These are phyloP conservation scores for Pantelozetes paolii DNA, from an alignment of 2,888 invertebrate genomes.

Conservation along the genomic window DNA sequence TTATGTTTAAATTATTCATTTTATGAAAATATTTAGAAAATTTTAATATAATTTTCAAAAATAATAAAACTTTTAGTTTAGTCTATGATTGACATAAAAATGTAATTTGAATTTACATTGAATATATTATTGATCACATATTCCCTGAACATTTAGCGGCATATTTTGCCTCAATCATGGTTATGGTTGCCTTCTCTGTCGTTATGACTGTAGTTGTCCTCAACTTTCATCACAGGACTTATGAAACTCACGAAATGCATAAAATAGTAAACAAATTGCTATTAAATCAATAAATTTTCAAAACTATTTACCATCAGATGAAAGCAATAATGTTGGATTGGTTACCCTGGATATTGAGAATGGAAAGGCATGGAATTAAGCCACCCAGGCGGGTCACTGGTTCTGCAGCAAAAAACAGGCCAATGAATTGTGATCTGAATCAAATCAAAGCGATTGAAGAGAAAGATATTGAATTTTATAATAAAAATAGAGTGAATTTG, in stretches of 20 bases:
- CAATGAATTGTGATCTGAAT: not conserved
- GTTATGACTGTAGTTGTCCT: conserved; percentile 95
- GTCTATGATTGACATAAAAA: too few relatives aligned
- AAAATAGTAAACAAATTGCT: too few relatives aligned
- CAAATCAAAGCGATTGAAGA: not conserved
- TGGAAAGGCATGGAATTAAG: conserved; percentile 91
- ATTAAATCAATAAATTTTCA: too few relatives aligned
- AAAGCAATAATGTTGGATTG: conserved; percentile 91
- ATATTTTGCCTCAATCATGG: conserved; percentile 99
- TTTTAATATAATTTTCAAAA: too few relatives aligned
- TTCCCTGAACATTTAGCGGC: conserved; percentile 58
- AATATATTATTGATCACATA: too few relatives aligned
- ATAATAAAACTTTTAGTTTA: too few relatives aligned
- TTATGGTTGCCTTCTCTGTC: conserved; percentile 97
- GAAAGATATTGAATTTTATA: not conserved
- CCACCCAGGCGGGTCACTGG: conserved; percentile 60
- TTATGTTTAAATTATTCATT: too few relatives aligned
- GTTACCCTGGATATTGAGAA: conserved; percentile 93
- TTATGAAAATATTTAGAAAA: too few relatives aligned
- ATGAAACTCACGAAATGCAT: conserved; percentile 95
- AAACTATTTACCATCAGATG: conserved; percentile 61
- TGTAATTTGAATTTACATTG: too few relatives aligned
- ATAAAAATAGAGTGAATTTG: not conserved
- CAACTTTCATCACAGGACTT: conserved; percentile 94
- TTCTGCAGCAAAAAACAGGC: not conserved